Conservation (phyloP, 1,140 invertebrate species). For the Potamilus streckersoni region DNA sequence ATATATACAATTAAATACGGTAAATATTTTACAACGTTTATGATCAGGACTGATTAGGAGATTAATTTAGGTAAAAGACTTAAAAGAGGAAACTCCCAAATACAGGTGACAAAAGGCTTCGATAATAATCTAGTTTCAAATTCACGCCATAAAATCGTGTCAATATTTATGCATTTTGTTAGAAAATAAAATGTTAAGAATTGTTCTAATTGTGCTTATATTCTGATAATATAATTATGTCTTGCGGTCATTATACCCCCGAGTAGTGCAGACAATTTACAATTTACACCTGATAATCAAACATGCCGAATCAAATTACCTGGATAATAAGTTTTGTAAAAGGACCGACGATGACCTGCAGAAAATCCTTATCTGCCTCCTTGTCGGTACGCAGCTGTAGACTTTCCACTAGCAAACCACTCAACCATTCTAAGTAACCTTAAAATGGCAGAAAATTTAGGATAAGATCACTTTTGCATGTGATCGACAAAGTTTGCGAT, state of each 20-base stretch:
- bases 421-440: conserved; percentile 67
- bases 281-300: neutral
- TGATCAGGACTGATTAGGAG: too few species aligned
- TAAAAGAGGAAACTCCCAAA: too few species aligned
- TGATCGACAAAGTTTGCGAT: too few species aligned
- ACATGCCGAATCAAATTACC: conserved; percentile 41
- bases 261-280: neutral
- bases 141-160: neutral
- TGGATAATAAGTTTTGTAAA: conserved; percentile 70
- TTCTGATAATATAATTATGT: neutral
- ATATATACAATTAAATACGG: too few species aligned
- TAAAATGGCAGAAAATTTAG: conserved; percentile 2
- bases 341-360: conserved; percentile 70
- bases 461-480: too few species aligned
- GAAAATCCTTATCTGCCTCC: conserved; percentile 59
- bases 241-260: neutral
- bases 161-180: too few species aligned
- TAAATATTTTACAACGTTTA: too few species aligned
- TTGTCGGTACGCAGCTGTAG: conserved; percentile 46
- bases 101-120: too few species aligned
- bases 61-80: too few species aligned
- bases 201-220: neutral
- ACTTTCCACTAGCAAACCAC: conserved; percentile 58
- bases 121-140: neutral
- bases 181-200: neutral